Evolutionary conservation across 1,140 invertebrate species (phyloP), one percentile per base, ranked within the genome.

Genomic region (Pissodes strobi): DNA sequence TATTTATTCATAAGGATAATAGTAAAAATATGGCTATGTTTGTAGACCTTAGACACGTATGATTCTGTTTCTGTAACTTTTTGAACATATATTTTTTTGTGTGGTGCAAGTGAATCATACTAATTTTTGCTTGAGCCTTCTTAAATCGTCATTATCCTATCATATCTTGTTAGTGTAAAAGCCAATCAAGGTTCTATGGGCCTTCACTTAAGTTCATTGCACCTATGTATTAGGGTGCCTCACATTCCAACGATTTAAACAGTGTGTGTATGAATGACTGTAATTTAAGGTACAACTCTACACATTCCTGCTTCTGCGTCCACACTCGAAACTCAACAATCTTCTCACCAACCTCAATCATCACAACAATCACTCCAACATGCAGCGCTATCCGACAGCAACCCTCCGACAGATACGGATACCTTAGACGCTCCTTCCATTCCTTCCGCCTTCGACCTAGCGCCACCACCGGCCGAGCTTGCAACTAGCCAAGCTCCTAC

Each of bases 371-470:
- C n/a, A n/a, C n/a, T n/a, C n/a, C n/a, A n/a, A n/a, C n/a, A n/a
- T n/a, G n/a, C n/a, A n/a, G n/a, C n/a, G 5, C 1, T 37, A 23
- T 22, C 21, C 38, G 19, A 53, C 13, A 25, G 27, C 37, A 18
- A 10, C 18, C 17, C 30, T 8, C 6, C 30, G n/a, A 2, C 45
- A 17, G 77, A 70, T 1, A 67, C 72, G 1, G 43, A 62, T 12
- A 70, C 69, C 34, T 13, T 17, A 3, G 72, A 76, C 43, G 66
- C 68, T 25, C 66, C 64, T 15, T 70, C 69, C 17, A 73, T 70
- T 12, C 41, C 62, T 15, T 59, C 56, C 27, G 65, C 55, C 30
- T 55, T 58, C 27, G 48, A 63, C 39, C 18, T 63, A 56, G 61
- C 61, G 39, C 49, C 45, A 53, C 66, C 45, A 22, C 66, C 58